Evolutionary conservation across 2,888 invertebrate species (phyloP).

Genomic region (Trichogramma evanescens): DNA sequence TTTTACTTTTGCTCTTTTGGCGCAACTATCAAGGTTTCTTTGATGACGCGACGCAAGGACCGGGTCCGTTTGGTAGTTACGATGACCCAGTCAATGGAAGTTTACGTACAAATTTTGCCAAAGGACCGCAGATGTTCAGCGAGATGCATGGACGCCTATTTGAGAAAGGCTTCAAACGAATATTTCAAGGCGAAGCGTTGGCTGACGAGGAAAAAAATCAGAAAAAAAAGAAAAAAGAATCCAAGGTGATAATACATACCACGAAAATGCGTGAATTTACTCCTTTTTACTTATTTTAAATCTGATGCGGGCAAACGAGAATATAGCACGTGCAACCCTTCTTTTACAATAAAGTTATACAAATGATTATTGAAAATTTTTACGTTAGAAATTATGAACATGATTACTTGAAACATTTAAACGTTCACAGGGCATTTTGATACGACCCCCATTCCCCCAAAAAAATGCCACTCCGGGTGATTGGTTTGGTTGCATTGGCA

Average conservation of each 20-base stretch:
- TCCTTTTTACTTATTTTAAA: background rate
- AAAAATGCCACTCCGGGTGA: slow-evolving; percentile 51
- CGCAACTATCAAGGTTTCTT: slow-evolving; percentile 31
- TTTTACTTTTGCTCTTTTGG: background rate
- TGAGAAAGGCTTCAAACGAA: slow-evolving; percentile 45
- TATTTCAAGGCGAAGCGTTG: slow-evolving; percentile 46
- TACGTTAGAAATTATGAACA: background rate
- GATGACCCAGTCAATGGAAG: background rate
- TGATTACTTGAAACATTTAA: background rate
- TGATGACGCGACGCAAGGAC: slow-evolving; percentile 28
- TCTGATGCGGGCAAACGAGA: background rate
- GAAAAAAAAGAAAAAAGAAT: slow-evolving; percentile 1
- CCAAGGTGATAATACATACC: background rate
- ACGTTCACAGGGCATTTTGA: background rate
- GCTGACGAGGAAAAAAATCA: slow-evolving; percentile 15
- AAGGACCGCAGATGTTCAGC: slow-evolving; percentile 28
- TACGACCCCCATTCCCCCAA: slow-evolving; percentile 32
- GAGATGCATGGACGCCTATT: slow-evolving; percentile 44
- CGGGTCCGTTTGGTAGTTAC: slow-evolving; percentile 23
- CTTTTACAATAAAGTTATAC: background rate
- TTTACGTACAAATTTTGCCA: slow-evolving; percentile 23
- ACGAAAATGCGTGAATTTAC: background rate
- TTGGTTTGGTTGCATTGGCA: slow-evolving; percentile 50
- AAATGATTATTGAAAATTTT: too few species aligned
- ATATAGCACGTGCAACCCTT: too few species aligned